Conservation (phyloP, 2,888 invertebrate species). For the Smittia aterrima region DNA sequence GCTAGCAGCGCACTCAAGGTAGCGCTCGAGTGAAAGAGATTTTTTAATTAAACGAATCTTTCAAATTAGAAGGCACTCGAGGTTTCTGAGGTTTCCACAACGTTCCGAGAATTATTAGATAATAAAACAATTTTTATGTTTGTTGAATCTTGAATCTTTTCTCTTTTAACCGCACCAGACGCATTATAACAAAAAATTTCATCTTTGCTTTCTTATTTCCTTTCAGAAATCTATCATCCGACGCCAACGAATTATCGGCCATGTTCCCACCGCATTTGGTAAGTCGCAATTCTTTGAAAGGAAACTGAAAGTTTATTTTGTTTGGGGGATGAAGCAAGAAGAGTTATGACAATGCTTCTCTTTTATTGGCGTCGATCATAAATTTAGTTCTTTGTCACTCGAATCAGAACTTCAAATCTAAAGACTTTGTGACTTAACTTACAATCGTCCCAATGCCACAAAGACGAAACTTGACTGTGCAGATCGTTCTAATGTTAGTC, state of each 20-base stretch:
- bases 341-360: not conserved
- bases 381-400: no score
- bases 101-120: not conserved
- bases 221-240: constrained; percentile 42
- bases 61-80: no score
- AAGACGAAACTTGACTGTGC: no score
- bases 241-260: constrained; percentile 36
- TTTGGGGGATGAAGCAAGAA: not conserved
- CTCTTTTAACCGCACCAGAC: constrained; percentile 14
- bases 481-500: no score
- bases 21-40: no score
- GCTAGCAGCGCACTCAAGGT: no score
- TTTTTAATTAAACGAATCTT: no score
- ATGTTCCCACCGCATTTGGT: constrained; percentile 40
- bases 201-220: not conserved
- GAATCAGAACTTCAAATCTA: no score
- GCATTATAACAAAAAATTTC: constrained; percentile 25
- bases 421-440: no score
- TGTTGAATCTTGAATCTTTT: not conserved
- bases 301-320: not conserved
- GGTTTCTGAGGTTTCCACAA: not conserved
- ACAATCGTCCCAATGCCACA: no score
- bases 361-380: no score
- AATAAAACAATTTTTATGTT: not conserved
- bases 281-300: constrained; percentile 2